phyloP scores from a whole-genome alignment of 2,888 invertebrate genomes.

The Sesia apiformis region DNA sequence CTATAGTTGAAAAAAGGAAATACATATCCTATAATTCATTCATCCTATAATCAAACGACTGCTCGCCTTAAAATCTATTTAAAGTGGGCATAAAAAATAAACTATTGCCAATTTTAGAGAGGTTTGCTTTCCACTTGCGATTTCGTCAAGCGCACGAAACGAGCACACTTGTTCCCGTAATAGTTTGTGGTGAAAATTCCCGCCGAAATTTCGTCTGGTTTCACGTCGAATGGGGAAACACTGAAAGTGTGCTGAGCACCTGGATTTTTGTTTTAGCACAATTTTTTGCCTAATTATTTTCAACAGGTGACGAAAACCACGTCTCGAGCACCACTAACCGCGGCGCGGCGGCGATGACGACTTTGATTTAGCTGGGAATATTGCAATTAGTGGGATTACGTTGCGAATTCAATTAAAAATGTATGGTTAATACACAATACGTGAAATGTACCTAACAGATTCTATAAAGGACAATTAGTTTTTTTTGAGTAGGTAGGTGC shows the following conservation, averaged over 20 bases:
- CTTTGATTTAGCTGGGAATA: conserved; percentile 50
- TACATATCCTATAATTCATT: too few relatives aligned
- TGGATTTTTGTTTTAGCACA: conserved; percentile 66
- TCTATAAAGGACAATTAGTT: too few relatives aligned
- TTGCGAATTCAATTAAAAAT: conserved; percentile 10
- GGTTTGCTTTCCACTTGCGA: conserved; percentile 27
- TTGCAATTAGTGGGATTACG: conserved; percentile 59
- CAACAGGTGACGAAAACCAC: conserved; percentile 71
- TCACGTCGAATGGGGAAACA: conserved; percentile 50
- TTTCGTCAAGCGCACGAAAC: conserved; percentile 25
- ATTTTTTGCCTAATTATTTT: conserved; percentile 76
- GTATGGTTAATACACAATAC: neutral
- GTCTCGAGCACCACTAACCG: conserved; percentile 62
- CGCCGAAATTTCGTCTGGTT: conserved; percentile 34
- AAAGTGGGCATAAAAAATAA: too few relatives aligned
- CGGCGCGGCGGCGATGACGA: conserved; percentile 45
- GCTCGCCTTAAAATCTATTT: too few relatives aligned
- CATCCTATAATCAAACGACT: too few relatives aligned
- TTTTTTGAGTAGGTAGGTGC: too few relatives aligned
- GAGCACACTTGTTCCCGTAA: conserved; percentile 3
- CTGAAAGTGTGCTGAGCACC: conserved; percentile 55
- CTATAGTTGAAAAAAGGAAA: too few relatives aligned
- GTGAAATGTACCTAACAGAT: too few relatives aligned
- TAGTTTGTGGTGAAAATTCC: conserved; percentile 42
- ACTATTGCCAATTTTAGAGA: too few relatives aligned